Evolutionary conservation across 2,797 vertebrate genomes (phyloP), one percentile per base, ranked within the genome.

Genomic region (Apodemus agrarius): DNA sequence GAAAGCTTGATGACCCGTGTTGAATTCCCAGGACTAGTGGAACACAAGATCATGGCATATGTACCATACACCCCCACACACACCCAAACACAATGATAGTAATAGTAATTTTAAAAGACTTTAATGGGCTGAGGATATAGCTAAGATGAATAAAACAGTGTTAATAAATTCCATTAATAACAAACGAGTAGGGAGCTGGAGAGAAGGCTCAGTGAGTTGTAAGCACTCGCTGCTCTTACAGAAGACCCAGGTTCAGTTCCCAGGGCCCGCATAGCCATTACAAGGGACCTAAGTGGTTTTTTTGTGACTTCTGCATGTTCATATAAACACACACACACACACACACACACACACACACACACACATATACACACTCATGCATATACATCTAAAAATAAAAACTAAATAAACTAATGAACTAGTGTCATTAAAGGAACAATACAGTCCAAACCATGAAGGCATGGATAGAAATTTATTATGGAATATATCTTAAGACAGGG

Each of bases 111-210:
- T 86, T 86, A 37, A 29, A 54, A 69, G 46, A 26, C 4, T 5
- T 37, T 52, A 37, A 54, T 17, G 19, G 29, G 31, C 43, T n/a
- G 61, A 43, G 43, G 17, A 49, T 49, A 11, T 22, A 26, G 46
- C 34, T 52, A n/a, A n/a, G 21, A 91, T 43, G 17, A 94, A 92
- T 87, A 86, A 96, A 96, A 91, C 31, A 61, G 63, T 63, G 43
- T 59, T 90, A 76, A 43, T 89, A 79, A 88, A 78, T 43, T 43
- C 11, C 22, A 76, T 59, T 83, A 80, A 93, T 92, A 96, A 84
- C 79, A 92, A 86, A 86, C 63, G 52, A 21, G 59, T 6, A 34
- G 0, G 10, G 81, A 61, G 26, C 29, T 65, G 10, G 40, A 46
- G 40, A 84, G 37, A 46, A 19, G 24, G 24, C 24, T 65, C 82